Evolutionary conservation across 1,140 invertebrate species (phyloP), one percentile per base, ranked within the genome.

Genomic region (Belonocnema kinseyi): DNA sequence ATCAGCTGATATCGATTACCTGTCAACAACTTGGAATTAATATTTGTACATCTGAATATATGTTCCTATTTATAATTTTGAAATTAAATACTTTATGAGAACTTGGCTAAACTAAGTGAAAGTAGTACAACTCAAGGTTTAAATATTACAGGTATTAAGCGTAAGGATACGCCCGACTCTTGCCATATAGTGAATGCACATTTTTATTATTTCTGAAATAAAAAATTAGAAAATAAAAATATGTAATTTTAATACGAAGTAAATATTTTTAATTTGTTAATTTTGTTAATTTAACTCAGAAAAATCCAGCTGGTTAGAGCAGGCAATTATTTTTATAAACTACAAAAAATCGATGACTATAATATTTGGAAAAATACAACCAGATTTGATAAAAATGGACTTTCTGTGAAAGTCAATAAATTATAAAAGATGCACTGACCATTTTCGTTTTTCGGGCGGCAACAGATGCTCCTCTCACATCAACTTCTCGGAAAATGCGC

Each of bases 391-490:
- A 51, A 14, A 19, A 11, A 12, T 50, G 8, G 16, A 46, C 26
- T 46, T 46, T 10, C 6, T 46, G 40, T 46, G 40, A 11, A 46
- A 46, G 7, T 46, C 10, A 46, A 72, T 50, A 51, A 72, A 10
- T 72, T 7, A n/a, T 4, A 16, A 72, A 72, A 21, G n/a, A 13
- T 52, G 61, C 46, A 77, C 83, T 85, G 78, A 90, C 89, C 88
- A 90, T 90, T 83, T 85, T 90, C 5, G 21, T 46, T 82, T 78
- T 86, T 51, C 77, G 84, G 56, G 80, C 58, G 73, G 77, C 70
- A 81, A 78, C 74, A 77, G 82, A 79, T 73, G 78, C 82, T 46
- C 77, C 54, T 78, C 81, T 71, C 71, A 77, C 80, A 73, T 54
- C 71, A 73, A 78, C 72, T 77, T 75, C 76, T 66, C 12, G 46